Conservation (phyloP, 2,888 invertebrate species). For the Nudaria mundana region DNA sequence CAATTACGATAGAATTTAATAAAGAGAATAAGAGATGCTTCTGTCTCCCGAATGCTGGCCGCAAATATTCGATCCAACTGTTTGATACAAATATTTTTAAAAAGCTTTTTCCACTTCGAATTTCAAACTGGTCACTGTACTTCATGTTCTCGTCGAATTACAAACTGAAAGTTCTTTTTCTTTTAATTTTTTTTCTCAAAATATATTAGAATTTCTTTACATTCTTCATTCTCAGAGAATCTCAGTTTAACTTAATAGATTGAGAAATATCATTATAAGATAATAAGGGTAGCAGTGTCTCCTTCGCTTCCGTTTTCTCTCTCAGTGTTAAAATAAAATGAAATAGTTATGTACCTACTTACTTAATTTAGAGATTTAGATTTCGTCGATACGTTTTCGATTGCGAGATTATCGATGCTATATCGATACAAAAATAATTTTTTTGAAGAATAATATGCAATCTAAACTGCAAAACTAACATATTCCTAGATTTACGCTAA, state of each 20-base stretch:
- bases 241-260: conserved; percentile 22
- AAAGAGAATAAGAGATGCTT: conserved; percentile 38
- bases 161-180: too few species aligned
- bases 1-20: conserved; percentile 41
- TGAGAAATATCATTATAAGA: conserved; percentile 16
- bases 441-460: too few species aligned
- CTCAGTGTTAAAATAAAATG: conserved; percentile 3
- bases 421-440: too few species aligned
- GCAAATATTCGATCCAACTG: conserved; percentile 14
- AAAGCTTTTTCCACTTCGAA: background rate
- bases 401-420: too few species aligned
- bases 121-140: background rate
- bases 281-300: conserved; percentile 13
- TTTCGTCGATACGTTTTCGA: too few species aligned
- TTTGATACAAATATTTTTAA: conserved; percentile 3
- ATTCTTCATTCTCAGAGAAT: conserved; percentile 6
- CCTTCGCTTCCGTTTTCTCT: too few species aligned
- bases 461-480: too few species aligned
- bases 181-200: too few species aligned
- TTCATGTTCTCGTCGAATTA: too few species aligned
- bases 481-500: too few species aligned
- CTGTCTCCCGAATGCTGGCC: conserved; percentile 24
- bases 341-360: too few species aligned
- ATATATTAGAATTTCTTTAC: too few species aligned
- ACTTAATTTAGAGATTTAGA: conserved; percentile 6